Base-by-base conservation (phyloP, 2,113 vertebrate species). In the Osmerus eperlanus region DNA sequence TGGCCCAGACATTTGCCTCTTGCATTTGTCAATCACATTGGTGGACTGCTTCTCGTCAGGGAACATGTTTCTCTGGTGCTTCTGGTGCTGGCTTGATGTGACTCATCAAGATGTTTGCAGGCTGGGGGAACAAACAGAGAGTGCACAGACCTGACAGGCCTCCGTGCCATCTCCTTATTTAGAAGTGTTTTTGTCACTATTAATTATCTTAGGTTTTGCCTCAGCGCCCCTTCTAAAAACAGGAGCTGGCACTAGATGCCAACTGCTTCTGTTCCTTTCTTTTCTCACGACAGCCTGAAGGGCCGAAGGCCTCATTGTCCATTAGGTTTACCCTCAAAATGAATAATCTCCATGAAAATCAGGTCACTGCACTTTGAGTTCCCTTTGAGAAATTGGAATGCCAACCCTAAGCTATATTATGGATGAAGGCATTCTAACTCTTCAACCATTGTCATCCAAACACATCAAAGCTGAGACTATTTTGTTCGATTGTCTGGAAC, bases 161-260 rank as follows among this genome's bases (percentile, higher is more conserved):
- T 82, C 62, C 13, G 29, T 72, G 78, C 60, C 60, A 56, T 79
- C 58, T 83, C 71, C 59, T 78, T 79, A 81, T 89, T 88, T 79
- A 86, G 82, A 81, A 73, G 67, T 69, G 73, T 78, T 82, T 88
- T 90, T 90, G 89, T 89, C 87, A 88, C 62, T 81, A 64, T 75
- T 84, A 83, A 81, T 81, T 83, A 84, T 75, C 61, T 73, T 73
- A 65, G 23, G 16, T 79, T 72, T 52, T 81, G 68, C 72, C 64
- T 76, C 73, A 71, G 72, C 67, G 70, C 54, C 12, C 28, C 54
- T 55, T 59, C 65, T 29, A 53, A 62, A 65, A 41, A 58, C 68
- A 65, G 29, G 14, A 60, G 41, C 47, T 13, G 25, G 21, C 66
- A 66, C 64, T 70, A 70, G 55, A 60, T 47, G 73, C 72, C 67